Percentiles rank a stretch among this genome's conserved stretches.
Conservation (phyloP, 1,140 invertebrate species). For the Homarus americanus region DNA sequence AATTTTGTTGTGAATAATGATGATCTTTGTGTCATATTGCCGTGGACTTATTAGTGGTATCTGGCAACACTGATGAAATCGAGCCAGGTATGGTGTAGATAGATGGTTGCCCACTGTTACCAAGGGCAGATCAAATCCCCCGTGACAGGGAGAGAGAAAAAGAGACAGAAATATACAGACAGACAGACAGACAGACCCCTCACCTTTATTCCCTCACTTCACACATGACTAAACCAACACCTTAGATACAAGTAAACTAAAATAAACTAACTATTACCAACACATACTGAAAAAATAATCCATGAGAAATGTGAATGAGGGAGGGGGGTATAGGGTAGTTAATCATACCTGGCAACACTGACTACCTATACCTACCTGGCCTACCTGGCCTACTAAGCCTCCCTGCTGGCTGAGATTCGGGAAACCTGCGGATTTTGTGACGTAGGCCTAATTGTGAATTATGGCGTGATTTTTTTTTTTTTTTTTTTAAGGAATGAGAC, state of each 20-base stretch:
- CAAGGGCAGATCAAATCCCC: neutral
- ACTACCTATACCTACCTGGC: no score
- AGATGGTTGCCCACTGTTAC: constrained; percentile 37
- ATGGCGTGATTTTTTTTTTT: constrained; percentile 46
- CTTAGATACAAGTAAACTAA: no score
- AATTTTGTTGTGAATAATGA: neutral
- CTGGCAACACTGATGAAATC: constrained; percentile 61
- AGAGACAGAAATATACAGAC: no score
- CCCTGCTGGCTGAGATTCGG: constrained; percentile 61
- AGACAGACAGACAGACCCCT: no score
- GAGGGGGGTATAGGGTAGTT: neutral
- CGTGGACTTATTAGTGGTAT: neutral
- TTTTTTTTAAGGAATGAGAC: constrained; percentile 69
- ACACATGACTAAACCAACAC: no score
- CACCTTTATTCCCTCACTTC: no score
- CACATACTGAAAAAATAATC: no score
- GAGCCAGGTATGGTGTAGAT: constrained; percentile 56
- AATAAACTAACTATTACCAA: no score
- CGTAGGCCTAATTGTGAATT: constrained; percentile 72
- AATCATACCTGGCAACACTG: constrained; percentile 11
- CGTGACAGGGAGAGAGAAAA: no score
- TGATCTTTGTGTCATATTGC: constrained; percentile 25
- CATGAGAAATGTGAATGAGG: no score
- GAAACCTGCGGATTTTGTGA: constrained; percentile 69
- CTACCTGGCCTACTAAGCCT: constrained; percentile 51